Evolutionary conservation across 2,113 vertebrate species (phyloP).

Genomic region (Phalacrocorax carbo): DNA sequence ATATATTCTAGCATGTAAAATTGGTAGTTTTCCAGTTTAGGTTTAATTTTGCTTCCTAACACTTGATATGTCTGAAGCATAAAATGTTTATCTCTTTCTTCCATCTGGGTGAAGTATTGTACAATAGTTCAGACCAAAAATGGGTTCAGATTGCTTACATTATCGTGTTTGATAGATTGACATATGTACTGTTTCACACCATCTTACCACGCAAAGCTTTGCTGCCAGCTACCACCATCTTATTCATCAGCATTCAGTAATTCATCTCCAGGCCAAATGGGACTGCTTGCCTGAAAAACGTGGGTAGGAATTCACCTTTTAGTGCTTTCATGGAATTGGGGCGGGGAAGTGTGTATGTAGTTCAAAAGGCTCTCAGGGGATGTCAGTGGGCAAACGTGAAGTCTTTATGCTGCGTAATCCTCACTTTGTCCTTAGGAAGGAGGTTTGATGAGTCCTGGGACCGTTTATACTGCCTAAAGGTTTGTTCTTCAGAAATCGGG

Average conservation of each 20-base stretch:
- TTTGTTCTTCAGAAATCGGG: background rate
- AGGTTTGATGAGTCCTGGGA: background rate
- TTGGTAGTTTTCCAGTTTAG: constrained; percentile 63
- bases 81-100: constrained; percentile 35
- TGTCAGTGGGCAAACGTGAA: background rate
- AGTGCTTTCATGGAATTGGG: background rate
- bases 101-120: constrained; percentile 35
- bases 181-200: constrained; percentile 68
- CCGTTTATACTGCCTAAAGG: background rate
- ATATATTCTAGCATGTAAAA: constrained; percentile 28
- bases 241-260: constrained; percentile 55
- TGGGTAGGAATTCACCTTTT: constrained; percentile 16
- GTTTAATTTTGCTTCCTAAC: constrained; percentile 65
- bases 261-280: constrained; percentile 52
- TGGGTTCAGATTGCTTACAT: constrained; percentile 65
- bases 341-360: rapidly evolving
- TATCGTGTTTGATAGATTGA: constrained; percentile 68
- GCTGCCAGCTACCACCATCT: constrained; percentile 66
- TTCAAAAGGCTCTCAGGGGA: background rate
- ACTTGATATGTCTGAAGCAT: constrained; percentile 11
- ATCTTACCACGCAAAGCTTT: constrained; percentile 57
- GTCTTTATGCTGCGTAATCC: background rate
- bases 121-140: constrained; percentile 56
- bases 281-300: background rate
- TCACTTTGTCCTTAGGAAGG: background rate